phyloP scores from a whole-genome alignment of 2,797 vertebrate species.

The Hippoglossus hippoglossus region DNA sequence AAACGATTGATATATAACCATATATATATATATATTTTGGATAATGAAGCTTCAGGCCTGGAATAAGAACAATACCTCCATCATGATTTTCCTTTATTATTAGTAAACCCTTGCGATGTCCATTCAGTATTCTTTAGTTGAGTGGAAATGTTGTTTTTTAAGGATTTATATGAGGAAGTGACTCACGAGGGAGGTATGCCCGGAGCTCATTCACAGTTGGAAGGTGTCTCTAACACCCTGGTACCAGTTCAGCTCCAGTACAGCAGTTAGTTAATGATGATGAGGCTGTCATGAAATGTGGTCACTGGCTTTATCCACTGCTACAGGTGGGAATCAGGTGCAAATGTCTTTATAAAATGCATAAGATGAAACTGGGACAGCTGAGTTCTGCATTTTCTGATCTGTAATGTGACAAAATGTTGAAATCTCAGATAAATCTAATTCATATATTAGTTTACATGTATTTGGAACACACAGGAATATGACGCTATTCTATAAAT shows the following conservation, averaged over 20 bases:
- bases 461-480: neutral
- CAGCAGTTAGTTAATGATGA: neutral
- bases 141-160: neutral
- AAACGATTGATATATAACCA: too few species aligned
- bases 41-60: too few species aligned
- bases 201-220: constrained; percentile 27
- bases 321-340: constrained; percentile 1
- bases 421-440: too few species aligned
- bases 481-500: neutral
- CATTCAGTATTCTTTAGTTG: too few species aligned
- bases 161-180: constrained; percentile 40
- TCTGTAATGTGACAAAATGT: neutral
- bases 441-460: too few species aligned
- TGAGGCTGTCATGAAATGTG: constrained; percentile 17
- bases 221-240: constrained; percentile 32
- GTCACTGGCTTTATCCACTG: constrained; percentile 25
- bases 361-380: neutral
- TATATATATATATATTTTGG: too few species aligned
- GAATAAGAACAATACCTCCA: too few species aligned
- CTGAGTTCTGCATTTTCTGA: too few species aligned
- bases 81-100: too few species aligned
- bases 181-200: constrained; percentile 20
- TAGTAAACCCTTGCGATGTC: too few species aligned
- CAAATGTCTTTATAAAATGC: constrained; percentile 7
- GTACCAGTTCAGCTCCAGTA: constrained; percentile 9